phyloP scores from a whole-genome alignment of 2,113 vertebrate species.

The Brienomyrus longianalis region DNA sequence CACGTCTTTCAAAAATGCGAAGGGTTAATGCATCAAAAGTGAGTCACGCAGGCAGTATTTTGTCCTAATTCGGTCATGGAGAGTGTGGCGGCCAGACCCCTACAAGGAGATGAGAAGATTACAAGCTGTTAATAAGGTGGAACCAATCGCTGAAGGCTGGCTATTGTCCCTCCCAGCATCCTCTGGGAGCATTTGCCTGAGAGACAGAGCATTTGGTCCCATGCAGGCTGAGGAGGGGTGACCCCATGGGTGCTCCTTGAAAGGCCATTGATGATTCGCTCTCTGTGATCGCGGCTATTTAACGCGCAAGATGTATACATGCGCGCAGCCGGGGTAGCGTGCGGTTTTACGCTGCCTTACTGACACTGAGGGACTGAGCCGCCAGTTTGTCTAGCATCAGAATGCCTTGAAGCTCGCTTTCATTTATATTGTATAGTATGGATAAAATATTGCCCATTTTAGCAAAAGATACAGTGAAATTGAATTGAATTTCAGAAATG shows the following conservation, averaged over 20 bases:
- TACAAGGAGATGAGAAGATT: slow-evolving; percentile 89
- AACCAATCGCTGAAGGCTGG: slow-evolving; percentile 81
- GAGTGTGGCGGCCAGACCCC: slow-evolving; percentile 40
- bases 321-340: not conserved
- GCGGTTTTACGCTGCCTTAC: slow-evolving; percentile 15
- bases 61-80: slow-evolving; percentile 29
- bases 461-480: not conserved
- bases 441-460: not conserved
- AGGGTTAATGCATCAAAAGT: slow-evolving; percentile 47
- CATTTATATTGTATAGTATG: not conserved
- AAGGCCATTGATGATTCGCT: slow-evolving; percentile 46
- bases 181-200: slow-evolving; percentile 77
- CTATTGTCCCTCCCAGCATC: slow-evolving; percentile 70
- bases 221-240: slow-evolving; percentile 51
- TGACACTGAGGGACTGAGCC: slow-evolving; percentile 4
- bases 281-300: slow-evolving; percentile 54
- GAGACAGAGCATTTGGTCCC: slow-evolving; percentile 74
- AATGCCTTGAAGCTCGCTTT: not conserved
- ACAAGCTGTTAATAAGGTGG: slow-evolving; percentile 98
- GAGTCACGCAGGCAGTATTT: slow-evolving; percentile 35
- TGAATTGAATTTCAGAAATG: not conserved
- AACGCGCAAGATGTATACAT: slow-evolving; percentile 47
- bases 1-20: slow-evolving; percentile 38
- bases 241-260: slow-evolving; percentile 53
- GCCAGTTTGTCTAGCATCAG: not conserved